phyloP scores from a whole-genome alignment of 2,797 vertebrate species.

The Manis javanica region DNA sequence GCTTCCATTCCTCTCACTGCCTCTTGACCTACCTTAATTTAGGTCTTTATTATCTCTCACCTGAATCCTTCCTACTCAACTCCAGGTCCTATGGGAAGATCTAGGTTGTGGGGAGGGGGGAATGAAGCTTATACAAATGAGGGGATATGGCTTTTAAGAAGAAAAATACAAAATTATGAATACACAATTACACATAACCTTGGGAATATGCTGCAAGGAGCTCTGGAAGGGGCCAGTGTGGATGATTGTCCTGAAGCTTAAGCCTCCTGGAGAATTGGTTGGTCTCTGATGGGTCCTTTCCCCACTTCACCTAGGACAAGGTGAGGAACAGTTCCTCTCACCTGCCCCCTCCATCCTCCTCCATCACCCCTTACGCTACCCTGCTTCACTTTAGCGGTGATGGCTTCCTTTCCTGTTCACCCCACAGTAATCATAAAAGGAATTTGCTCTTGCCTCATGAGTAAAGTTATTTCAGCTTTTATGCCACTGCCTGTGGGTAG shows the following conservation, averaged over 20 bases:
- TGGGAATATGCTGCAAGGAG: neutral
- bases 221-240: neutral
- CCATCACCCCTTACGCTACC: no score
- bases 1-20: neutral
- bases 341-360: neutral
- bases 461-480: neutral
- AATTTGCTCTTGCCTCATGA: neutral
- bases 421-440: neutral
- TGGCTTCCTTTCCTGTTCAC: neutral
- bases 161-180: neutral
- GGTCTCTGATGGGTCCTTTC: neutral
- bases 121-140: neutral
- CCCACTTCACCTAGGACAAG: neutral
- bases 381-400: neutral
- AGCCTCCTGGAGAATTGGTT: neutral
- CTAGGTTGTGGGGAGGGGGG: neutral
- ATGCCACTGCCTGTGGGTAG: neutral
- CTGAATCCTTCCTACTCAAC: neutral
- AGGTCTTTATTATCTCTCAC: neutral
- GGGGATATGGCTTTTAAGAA: neutral
- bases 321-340: neutral
- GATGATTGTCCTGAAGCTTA: neutral
- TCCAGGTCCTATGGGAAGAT: neutral
- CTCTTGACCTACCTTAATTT: neutral
- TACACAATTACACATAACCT: neutral